Evolutionary conservation across 53 echinoderm and acorn worm genomes (phyloP).

Genomic region (Astropecten irregularis): DNA sequence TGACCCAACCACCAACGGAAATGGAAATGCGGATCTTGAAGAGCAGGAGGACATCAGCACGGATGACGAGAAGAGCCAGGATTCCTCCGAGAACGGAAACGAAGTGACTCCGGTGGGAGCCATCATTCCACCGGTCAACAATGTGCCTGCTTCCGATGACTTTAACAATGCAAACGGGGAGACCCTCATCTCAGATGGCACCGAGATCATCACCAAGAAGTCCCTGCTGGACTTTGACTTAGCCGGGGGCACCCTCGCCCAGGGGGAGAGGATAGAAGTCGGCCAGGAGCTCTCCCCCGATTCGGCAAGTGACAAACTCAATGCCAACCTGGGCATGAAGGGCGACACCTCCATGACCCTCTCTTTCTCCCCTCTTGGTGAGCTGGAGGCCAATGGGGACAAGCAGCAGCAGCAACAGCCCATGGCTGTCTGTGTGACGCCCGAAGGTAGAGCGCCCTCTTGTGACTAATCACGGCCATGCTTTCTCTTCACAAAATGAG

Average conservation of each 20-base stretch:
- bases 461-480: neutral
- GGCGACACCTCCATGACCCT: slow-evolving; percentile 16
- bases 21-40: neutral
- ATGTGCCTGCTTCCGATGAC: slow-evolving; percentile 44
- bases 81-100: slow-evolving; percentile 16
- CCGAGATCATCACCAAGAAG: slow-evolving; percentile 35
- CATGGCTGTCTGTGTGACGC: slow-evolving; percentile 40
- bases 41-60: slow-evolving; percentile 18
- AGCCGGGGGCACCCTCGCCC: neutral
- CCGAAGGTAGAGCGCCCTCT: slow-evolving; percentile 44
- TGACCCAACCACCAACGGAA: slow-evolving; percentile 35
- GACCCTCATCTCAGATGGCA: neutral
- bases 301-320: slow-evolving; percentile 52
- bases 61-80: slow-evolving; percentile 33
- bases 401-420: slow-evolving; percentile 39
- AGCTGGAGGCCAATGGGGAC: slow-evolving; percentile 32
- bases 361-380: slow-evolving; percentile 38
- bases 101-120: neutral
- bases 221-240: slow-evolving; percentile 26
- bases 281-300: slow-evolving; percentile 12
- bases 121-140: slow-evolving; percentile 15
- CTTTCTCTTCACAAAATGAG: no score
- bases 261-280: slow-evolving; percentile 3
- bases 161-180: slow-evolving; percentile 56
- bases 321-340: slow-evolving; percentile 47